Evolutionary conservation across 2,797 vertebrate species (phyloP).

Genomic region (Gadopsis bispinosus): DNA sequence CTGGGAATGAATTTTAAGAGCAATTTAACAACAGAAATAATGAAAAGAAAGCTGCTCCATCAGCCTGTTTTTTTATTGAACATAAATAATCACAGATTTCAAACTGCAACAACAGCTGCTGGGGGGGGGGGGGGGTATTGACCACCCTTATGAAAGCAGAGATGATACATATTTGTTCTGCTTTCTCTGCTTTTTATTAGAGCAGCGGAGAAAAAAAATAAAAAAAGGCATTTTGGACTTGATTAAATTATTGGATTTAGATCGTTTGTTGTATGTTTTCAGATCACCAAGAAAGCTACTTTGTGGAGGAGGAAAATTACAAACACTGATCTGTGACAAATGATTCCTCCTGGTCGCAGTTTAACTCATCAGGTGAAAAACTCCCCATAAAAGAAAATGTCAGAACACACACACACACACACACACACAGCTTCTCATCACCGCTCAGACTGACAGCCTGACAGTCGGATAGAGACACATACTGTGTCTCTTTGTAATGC

Average conservation of each 20-base stretch:
- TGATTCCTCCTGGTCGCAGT: constrained; percentile 18
- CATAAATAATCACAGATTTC: constrained; percentile 13
- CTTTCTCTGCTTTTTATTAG: constrained; percentile 16
- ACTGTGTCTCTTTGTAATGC: constrained; percentile 28
- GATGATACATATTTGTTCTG: not conserved
- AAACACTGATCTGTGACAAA: constrained; percentile 11
- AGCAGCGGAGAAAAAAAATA: not conserved
- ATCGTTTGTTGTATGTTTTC: not conserved
- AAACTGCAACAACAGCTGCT: constrained; percentile 12
- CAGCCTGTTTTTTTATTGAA: constrained; percentile 3
- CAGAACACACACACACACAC: constrained; percentile 13
- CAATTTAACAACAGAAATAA: constrained; percentile 46
- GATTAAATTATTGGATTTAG: not conserved
- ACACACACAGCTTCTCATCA: constrained; percentile 21
- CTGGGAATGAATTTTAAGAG: constrained; percentile 49
- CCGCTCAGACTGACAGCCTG: constrained; percentile 37
- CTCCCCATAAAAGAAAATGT: constrained; percentile 20
- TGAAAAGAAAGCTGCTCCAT: constrained; percentile 34
- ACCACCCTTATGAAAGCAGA: not conserved
- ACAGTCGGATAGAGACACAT: constrained; percentile 14
- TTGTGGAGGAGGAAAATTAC: constrained; percentile 13
- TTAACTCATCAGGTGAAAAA: constrained; percentile 30
- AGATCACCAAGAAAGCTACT: not conserved
- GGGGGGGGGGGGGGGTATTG: not conserved
- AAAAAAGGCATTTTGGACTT: not conserved